Conservation (phyloP, 35 echinoderm and acorn worm species). For the Holothuria glaberrima region DNA sequence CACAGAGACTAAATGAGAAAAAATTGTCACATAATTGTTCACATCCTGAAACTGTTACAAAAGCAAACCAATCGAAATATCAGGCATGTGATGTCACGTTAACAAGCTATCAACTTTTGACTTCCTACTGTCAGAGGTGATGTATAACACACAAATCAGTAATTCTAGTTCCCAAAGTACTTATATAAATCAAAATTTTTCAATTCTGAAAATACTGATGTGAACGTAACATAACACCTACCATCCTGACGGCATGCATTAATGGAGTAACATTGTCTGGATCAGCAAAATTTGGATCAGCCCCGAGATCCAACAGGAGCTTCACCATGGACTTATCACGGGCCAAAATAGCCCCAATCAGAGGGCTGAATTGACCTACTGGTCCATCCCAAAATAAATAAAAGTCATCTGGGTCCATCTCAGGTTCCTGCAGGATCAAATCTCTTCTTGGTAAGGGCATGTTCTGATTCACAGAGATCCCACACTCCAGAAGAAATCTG, state of each 20-base stretch:
- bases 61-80: too few relatives aligned
- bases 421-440: slow-evolving; percentile 50
- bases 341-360: slow-evolving; percentile 46
- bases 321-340: slow-evolving; percentile 55
- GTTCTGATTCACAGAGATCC: slow-evolving; percentile 24
- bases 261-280: slow-evolving; percentile 63
- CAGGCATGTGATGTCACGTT: too few relatives aligned
- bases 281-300: slow-evolving; percentile 65
- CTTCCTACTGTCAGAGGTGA: too few relatives aligned
- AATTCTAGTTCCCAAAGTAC: too few relatives aligned
- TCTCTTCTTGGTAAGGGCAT: slow-evolving; percentile 50
- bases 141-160: too few relatives aligned
- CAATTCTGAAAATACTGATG: too few relatives aligned
- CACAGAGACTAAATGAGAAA: too few relatives aligned
- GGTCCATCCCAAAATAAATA: slow-evolving; percentile 52
- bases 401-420: slow-evolving; percentile 64
- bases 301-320: slow-evolving; percentile 59
- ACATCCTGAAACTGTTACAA: too few relatives aligned
- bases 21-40: too few relatives aligned
- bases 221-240: not conserved
- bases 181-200: not conserved
- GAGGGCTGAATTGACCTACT: slow-evolving; percentile 51
- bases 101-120: too few relatives aligned
- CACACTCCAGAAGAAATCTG: slow-evolving; percentile 47
- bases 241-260: slow-evolving; percentile 77